A percentile compares a stretch with the other conserved stretches of the same genome.
Conservation (phyloP, 2,113 vertebrate species). For the Calyptomena viridis region DNA sequence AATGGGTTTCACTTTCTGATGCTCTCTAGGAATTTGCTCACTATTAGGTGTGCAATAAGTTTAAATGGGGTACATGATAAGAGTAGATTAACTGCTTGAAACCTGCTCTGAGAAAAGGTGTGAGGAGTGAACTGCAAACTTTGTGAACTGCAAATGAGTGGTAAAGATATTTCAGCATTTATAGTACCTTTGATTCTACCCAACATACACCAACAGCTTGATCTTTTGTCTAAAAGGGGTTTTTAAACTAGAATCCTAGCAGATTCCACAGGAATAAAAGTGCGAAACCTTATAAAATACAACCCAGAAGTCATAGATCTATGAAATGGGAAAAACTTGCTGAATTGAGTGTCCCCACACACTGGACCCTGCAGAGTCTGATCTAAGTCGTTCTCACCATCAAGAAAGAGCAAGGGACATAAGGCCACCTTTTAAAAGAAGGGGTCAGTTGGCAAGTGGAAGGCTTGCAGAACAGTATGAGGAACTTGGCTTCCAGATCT, state of each 20-base stretch:
- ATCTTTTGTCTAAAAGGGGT: background rate
- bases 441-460: background rate
- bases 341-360: background rate
- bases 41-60: background rate
- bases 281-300: background rate
- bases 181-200: background rate
- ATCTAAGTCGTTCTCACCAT: background rate
- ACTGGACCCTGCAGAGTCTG: background rate
- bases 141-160: background rate
- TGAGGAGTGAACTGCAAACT: too few relatives aligned
- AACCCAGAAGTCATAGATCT: background rate
- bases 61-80: background rate
- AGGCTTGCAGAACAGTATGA: background rate
- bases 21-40: slow-evolving; percentile 6
- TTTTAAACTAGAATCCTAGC: background rate
- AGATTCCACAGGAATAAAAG: background rate
- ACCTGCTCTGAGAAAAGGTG: background rate
- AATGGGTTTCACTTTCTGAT: background rate
- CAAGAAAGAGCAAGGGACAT: background rate
- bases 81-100: background rate
- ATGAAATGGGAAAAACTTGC: background rate
- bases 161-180: background rate
- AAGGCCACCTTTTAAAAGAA: background rate
- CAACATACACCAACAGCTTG: background rate
- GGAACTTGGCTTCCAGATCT: background rate